Conservation (phyloP, 2,888 invertebrate genomes). For the Campopleginae sp. region DNA sequence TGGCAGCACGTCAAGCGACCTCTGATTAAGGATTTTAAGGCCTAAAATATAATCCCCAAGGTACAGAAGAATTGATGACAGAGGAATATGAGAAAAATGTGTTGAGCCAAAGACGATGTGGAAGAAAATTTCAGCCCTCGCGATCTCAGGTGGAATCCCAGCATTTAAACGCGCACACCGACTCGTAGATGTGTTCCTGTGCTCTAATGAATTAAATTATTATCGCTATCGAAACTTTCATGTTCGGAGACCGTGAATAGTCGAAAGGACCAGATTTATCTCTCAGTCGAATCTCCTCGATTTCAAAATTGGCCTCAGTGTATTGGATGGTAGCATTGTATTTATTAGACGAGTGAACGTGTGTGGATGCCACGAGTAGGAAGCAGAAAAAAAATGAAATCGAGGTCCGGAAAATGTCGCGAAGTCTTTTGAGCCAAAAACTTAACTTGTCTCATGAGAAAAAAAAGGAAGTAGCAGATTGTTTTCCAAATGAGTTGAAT, state of each 20-base stretch:
- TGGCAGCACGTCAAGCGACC: constrained; percentile 5
- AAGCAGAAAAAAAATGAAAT: background rate
- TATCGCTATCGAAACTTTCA: background rate
- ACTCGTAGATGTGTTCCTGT: background rate
- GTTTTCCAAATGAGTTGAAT: background rate
- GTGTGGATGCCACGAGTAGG: constrained; percentile 20
- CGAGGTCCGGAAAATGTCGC: background rate
- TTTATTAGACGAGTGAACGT: constrained; percentile 53
- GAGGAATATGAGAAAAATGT: constrained; percentile 8
- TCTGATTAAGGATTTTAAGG: constrained; percentile 12
- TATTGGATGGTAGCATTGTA: constrained; percentile 31
- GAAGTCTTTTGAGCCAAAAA: background rate
- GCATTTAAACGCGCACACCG: background rate
- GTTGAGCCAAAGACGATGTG: background rate
- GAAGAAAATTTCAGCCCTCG: background rate
- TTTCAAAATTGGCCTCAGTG: constrained; percentile 25
- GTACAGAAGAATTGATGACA: constrained; percentile 15
- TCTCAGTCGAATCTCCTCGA: constrained; percentile 40
- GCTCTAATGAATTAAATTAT: constrained; percentile 20
- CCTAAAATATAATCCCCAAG: constrained; percentile 17
- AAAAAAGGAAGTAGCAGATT: background rate
- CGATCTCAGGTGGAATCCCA: constrained; percentile 8
- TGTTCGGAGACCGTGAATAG: background rate
- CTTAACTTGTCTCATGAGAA: background rate
- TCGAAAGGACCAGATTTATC: background rate